These are phyloP conservation scores for Nyctibius grandis DNA, from an alignment of 2,797 vertebrate species.

Conservation along the genomic window DNA sequence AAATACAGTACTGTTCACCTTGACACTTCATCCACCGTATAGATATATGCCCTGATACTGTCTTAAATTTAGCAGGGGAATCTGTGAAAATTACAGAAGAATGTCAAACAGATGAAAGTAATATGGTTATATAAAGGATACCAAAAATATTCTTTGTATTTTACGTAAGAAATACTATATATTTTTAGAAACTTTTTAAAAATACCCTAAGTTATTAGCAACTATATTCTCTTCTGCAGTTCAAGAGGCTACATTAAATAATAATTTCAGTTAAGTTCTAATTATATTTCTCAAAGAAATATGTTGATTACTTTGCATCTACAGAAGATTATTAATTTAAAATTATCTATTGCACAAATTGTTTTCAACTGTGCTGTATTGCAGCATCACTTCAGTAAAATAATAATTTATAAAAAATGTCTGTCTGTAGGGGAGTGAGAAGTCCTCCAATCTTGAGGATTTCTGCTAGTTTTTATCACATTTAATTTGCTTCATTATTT, in stretches of 20 bases:
- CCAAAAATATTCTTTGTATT: neutral
- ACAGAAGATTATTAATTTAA: neutral
- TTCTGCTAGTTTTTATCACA: neutral
- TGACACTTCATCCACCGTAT: neutral
- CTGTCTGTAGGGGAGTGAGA: neutral
- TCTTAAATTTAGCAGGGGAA: neutral
- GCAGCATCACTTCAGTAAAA: neutral
- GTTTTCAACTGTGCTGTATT: neutral
- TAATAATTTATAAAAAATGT: neutral
- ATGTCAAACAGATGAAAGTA: neutral
- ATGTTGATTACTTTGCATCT: neutral
- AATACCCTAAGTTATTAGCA: neutral
- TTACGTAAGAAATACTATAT: neutral
- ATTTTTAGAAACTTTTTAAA: neutral
- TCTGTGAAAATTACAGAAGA: neutral
- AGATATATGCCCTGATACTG: neutral
- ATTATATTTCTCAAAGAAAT: neutral
- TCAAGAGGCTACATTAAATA: neutral
- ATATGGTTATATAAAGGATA: neutral
- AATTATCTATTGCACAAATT: neutral
- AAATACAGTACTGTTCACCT: neutral
- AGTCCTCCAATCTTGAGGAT: neutral
- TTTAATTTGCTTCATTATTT: neutral
- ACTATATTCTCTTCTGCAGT: neutral
- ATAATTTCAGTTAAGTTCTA: neutral